Evolutionary conservation across 2,113 vertebrate genomes (phyloP).

Genomic region (Pteruthius melanotis): DNA sequence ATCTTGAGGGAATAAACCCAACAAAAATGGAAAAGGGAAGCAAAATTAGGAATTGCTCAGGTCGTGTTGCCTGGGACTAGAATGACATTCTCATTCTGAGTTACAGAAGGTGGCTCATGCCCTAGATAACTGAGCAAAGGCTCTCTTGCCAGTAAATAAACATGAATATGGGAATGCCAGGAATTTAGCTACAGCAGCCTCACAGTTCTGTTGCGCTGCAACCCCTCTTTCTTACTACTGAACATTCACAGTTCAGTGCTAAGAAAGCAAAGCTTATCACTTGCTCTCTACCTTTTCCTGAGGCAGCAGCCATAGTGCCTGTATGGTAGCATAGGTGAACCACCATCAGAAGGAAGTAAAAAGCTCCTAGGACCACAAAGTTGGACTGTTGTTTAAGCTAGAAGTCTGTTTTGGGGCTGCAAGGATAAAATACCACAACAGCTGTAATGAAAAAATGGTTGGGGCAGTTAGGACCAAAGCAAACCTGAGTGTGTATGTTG

Average conservation of each 20-base stretch:
- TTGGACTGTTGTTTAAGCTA: background rate
- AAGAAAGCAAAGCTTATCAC: background rate
- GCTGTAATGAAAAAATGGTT: background rate
- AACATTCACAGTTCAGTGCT: background rate
- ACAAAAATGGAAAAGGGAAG: background rate
- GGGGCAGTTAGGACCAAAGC: background rate
- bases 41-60: background rate
- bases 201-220: background rate
- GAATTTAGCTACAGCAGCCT: background rate
- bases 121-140: background rate
- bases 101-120: background rate
- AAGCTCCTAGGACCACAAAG: background rate
- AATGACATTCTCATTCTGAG: background rate
- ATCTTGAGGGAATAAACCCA: background rate
- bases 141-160: background rate
- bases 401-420: background rate
- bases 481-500: background rate
- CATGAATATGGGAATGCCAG: background rate
- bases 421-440: background rate
- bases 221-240: background rate
- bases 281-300: background rate
- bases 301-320: background rate
- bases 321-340: fast-evolving
- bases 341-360: background rate
- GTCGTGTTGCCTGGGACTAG: background rate